A percentile compares a stretch with the other conserved stretches of the same genome.
Conservation (phyloP, 1,140 invertebrate genomes). For the Apocrypta bakeri region DNA sequence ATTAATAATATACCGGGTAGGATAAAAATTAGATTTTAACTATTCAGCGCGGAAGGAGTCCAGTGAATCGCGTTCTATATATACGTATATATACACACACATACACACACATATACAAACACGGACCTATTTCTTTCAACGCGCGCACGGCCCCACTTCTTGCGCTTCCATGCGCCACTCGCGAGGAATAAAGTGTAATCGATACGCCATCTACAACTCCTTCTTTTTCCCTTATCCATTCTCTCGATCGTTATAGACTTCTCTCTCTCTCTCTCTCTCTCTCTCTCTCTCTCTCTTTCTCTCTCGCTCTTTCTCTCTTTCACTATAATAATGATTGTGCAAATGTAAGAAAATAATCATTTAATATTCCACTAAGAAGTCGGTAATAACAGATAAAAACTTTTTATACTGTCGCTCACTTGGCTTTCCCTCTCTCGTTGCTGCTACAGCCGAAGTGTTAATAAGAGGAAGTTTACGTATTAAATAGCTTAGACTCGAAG, state of each 20-base stretch:
- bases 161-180: slow-evolving; percentile 47
- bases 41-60: slow-evolving; percentile 32
- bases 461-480: slow-evolving; percentile 41
- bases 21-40: slow-evolving; percentile 52
- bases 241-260: no score
- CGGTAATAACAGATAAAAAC: slow-evolving; percentile 46
- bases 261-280: neutral
- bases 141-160: slow-evolving; percentile 28
- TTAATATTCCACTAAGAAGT: slow-evolving; percentile 49
- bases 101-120: no score
- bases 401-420: slow-evolving; percentile 42
- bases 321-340: slow-evolving; percentile 47
- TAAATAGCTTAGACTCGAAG: slow-evolving; percentile 48
- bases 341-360: slow-evolving; percentile 53
- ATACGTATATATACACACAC: neutral
- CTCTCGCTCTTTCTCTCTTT: neutral
- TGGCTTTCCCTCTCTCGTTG: neutral
- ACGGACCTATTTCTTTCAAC: slow-evolving; percentile 27
- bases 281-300: neutral
- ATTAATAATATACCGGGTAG: slow-evolving; percentile 43
- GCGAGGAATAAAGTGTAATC: slow-evolving; percentile 51
- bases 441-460: neutral
- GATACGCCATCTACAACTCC: slow-evolving; percentile 50
- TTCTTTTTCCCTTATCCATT: slow-evolving; percentile 6
- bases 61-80: neutral